phyloP scores from a whole-genome alignment of 2,888 invertebrate genomes.

The Augiades crinisus region DNA sequence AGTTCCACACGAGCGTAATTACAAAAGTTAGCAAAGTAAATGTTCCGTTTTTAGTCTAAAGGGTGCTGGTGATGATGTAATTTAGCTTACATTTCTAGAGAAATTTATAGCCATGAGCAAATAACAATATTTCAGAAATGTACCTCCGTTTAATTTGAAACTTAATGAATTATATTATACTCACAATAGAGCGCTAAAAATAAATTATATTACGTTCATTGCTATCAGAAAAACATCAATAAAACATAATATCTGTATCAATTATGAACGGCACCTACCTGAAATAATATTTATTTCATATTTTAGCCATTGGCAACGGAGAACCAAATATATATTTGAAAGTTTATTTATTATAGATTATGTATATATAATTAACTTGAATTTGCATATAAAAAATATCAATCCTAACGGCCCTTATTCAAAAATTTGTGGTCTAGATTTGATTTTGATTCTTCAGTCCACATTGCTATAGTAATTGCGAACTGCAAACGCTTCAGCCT shows the following conservation, averaged over 20 bases:
- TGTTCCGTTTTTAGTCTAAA: not conserved
- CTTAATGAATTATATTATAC: not conserved
- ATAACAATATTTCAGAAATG: not conserved
- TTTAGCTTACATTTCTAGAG: not conserved
- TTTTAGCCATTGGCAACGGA: too few relatives aligned
- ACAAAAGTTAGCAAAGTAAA: conserved; percentile 10
- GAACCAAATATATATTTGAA: too few relatives aligned
- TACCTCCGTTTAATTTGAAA: not conserved
- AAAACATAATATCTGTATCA: too few relatives aligned
- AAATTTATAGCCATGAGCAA: not conserved
- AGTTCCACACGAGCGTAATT: conserved; percentile 4
- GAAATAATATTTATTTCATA: too few relatives aligned
- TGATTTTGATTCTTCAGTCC: conserved; percentile 6
- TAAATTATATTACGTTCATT: not conserved
- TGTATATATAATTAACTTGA: too few relatives aligned
- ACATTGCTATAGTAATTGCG: conserved; percentile 1
- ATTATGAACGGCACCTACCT: too few relatives aligned
- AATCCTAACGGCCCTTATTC: not conserved
- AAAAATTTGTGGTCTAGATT: too few relatives aligned
- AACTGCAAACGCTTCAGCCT: not conserved
- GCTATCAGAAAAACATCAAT: not conserved
- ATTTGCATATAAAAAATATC: too few relatives aligned
- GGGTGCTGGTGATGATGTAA: not conserved
- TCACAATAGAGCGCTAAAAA: too few relatives aligned
- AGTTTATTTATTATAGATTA: too few relatives aligned